These are phyloP conservation scores for Heliornis fulica DNA, from an alignment of 2,113 vertebrate species.

Conservation along the genomic window DNA sequence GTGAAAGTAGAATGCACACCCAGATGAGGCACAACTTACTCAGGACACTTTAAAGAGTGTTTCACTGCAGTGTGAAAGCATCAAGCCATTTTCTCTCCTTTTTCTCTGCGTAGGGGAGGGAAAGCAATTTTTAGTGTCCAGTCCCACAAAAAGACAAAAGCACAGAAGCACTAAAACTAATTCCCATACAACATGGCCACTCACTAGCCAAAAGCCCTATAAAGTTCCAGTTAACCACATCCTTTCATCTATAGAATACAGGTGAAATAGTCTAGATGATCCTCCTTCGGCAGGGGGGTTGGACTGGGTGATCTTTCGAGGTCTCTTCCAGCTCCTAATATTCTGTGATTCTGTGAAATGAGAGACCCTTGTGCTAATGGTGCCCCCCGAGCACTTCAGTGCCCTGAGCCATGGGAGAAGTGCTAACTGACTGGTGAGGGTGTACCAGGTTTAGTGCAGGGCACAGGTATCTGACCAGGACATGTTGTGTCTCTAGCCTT, in stretches of 20 bases:
- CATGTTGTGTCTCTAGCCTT: neutral
- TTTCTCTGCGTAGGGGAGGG: neutral
- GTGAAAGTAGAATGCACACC: neutral
- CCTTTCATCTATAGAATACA: neutral
- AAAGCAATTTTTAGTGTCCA: neutral
- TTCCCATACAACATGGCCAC: neutral
- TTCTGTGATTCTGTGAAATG: too few relatives aligned
- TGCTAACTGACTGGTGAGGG: neutral
- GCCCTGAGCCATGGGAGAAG: rapidly evolving
- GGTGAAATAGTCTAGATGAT: too few relatives aligned
- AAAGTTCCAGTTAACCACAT: neutral
- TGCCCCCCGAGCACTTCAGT: neutral
- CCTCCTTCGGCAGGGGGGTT: too few relatives aligned
- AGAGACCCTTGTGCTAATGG: neutral
- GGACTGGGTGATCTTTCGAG: too few relatives aligned
- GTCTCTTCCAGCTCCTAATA: too few relatives aligned
- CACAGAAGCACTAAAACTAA: neutral
- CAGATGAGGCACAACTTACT: neutral
- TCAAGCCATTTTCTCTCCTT: neutral
- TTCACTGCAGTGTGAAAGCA: neutral
- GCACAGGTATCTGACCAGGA: neutral
- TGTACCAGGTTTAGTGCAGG: neutral
- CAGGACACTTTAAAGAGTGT: neutral
- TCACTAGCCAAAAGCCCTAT: neutral
- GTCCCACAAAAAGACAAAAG: neutral